Evolutionary conservation across 2,888 invertebrate genomes (phyloP), one percentile per base, ranked within the genome.

Genomic region (Bugulina stolonifera): DNA sequence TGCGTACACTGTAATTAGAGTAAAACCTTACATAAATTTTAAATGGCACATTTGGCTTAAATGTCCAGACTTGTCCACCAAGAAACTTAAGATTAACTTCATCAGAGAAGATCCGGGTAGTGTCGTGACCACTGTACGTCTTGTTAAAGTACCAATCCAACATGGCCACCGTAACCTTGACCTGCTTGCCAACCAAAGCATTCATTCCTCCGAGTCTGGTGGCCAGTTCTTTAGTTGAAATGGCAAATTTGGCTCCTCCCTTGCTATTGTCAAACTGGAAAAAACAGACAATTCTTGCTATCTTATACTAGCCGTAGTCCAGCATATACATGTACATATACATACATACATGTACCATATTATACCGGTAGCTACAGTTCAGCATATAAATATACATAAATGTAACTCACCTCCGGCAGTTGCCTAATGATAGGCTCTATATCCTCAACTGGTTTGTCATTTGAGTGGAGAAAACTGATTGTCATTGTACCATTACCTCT

Each of bases 11-110:
- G 43, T 43, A 43, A 10, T 10, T 18, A 43, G 18, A 10, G 43
- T 43, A 43, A 5, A 43, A 43, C 18, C 90, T 89, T 84, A 92
- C 91, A 83, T 93, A 93, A 69, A 90, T 88, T 75, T 90, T 90
- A 79, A 94, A 91, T 0, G 94, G 93, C 92, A 96, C 94, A 10
- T 92, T 88, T 0, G 97, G 96, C 83, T 96, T 97, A 86, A 96
- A 96, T n/a, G 97, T 91, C 84, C 96, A 93, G 3, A 96, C 93
- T 0, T 91, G 89, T 43, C 93, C 93, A 0, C 96, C 97, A 0
- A 96, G 87, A 84, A 96, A 93, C 54, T 89, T 88, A 0, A 96
- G 88, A 72, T 89, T 89, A 5, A 94, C 87, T 5, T 91, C 91
- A 0, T 94, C 93, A 85, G 94, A 93, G 82, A 90, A 94, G 71